Evolutionary conservation across 2,113 vertebrate genomes (phyloP).

Genomic region (Ophthalmolycus amberensis): DNA sequence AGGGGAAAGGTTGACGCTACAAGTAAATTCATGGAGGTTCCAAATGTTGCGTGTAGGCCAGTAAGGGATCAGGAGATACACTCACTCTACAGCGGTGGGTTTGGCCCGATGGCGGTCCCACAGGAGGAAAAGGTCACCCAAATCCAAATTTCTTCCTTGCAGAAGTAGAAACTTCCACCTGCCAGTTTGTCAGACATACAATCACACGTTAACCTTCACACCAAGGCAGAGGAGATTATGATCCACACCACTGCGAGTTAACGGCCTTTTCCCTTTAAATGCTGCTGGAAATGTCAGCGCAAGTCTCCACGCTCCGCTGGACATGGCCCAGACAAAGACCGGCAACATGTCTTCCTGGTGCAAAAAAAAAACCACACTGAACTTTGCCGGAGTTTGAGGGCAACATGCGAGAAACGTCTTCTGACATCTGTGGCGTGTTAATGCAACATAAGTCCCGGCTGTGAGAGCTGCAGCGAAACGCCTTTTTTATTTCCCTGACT

Average conservation of each 20-base stretch:
- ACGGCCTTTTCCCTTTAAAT: slow-evolving; percentile 11
- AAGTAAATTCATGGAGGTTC: slow-evolving; percentile 2
- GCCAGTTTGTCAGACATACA: slow-evolving; percentile 21
- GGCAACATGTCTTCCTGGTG: neutral
- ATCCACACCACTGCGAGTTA: slow-evolving; percentile 10
- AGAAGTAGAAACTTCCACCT: neutral
- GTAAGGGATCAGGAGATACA: neutral
- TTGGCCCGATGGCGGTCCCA: neutral
- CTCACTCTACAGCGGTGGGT: neutral
- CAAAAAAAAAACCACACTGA: neutral
- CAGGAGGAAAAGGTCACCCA: neutral
- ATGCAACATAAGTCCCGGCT: neutral
- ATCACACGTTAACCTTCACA: slow-evolving; percentile 4
- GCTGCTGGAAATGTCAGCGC: slow-evolving; percentile 18
- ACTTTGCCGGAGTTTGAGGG: neutral
- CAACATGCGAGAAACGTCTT: neutral
- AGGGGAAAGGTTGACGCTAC: neutral
- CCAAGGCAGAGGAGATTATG: slow-evolving; percentile 19
- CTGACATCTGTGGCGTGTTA: neutral
- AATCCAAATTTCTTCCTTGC: neutral
- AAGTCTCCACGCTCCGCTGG: neutral
- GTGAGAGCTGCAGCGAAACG: neutral
- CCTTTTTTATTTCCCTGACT: neutral
- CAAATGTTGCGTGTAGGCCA: neutral
- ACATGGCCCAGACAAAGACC: neutral